Conservation (phyloP, 2,797 vertebrate species). For the Hoplostethus mediterraneus region DNA sequence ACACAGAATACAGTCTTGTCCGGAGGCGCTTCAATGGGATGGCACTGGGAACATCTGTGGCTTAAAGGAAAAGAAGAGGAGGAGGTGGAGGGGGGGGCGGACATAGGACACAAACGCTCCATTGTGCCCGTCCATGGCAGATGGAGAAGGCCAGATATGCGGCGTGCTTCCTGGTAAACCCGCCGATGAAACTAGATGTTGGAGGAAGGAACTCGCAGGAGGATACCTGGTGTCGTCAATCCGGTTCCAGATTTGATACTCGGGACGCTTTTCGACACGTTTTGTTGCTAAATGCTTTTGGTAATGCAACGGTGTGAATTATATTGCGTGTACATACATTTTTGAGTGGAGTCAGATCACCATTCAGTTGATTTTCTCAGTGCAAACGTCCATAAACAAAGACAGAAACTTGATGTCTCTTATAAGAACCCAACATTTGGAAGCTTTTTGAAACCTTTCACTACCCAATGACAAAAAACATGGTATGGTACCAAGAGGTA, state of each 20-base stretch:
- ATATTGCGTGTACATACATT: no score
- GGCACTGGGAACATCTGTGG: conserved; percentile 88
- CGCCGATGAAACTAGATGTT: conserved; percentile 82
- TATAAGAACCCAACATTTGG: no score
- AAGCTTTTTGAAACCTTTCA: no score
- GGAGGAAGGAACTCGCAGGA: conserved; percentile 56
- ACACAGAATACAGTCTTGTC: conserved; percentile 73
- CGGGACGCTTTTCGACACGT: background rate
- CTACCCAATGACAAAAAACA: no score
- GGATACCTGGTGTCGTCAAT: background rate
- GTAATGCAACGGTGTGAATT: background rate
- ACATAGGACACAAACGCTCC: conserved; percentile 85
- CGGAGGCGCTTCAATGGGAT: conserved; percentile 71
- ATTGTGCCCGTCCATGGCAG: conserved; percentile 88
- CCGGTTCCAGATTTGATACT: background rate
- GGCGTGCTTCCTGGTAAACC: conserved; percentile 86
- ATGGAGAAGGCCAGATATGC: conserved; percentile 88
- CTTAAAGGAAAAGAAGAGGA: conserved; percentile 72
- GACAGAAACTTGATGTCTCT: no score
- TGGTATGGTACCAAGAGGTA: no score
- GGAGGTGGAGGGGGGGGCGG: conserved; percentile 68
- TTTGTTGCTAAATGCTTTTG: background rate
- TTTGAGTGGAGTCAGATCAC: no score
- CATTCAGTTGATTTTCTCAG: no score
- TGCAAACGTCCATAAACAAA: no score